These are phyloP conservation scores for Pachycephala philippinensis DNA, from an alignment of 2,113 vertebrate species.

Conservation along the genomic window DNA sequence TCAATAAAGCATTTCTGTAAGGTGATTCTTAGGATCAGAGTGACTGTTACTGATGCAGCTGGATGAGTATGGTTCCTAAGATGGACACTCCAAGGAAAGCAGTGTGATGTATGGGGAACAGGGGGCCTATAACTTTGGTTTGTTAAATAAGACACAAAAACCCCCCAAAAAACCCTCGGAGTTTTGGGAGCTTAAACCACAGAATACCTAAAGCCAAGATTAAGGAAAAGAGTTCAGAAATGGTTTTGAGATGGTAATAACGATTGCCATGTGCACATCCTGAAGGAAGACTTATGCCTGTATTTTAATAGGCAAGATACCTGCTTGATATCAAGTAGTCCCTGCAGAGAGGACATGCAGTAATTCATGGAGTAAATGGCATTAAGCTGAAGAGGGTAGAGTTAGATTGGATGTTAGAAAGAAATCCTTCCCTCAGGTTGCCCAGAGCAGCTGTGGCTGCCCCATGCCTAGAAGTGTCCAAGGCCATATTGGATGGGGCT, in stretches of 20 bases:
- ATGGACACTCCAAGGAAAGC: neutral
- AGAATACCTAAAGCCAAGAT: neutral
- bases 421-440: neutral
- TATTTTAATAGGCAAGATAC: neutral
- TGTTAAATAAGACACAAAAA: neutral
- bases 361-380: neutral
- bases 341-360: neutral
- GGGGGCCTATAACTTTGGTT: neutral
- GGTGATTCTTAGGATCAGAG: neutral
- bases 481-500: rapidly evolving
- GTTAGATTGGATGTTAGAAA: neutral
- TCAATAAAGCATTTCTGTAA: neutral
- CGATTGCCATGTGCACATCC: neutral
- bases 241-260: neutral
- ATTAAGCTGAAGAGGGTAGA: neutral
- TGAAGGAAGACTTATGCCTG: neutral
- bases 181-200: neutral
- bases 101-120: neutral
- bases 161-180: neutral
- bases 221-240: neutral
- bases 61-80: neutral
- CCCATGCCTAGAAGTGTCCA: neutral
- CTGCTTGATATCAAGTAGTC: neutral
- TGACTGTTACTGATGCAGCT: neutral
- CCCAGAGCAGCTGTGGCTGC: neutral